A percentile compares a stretch with the other conserved stretches of the same genome.
Evolutionary conservation across 2,113 vertebrate genomes (phyloP).

Genomic region (Oncorhynchus masou): DNA sequence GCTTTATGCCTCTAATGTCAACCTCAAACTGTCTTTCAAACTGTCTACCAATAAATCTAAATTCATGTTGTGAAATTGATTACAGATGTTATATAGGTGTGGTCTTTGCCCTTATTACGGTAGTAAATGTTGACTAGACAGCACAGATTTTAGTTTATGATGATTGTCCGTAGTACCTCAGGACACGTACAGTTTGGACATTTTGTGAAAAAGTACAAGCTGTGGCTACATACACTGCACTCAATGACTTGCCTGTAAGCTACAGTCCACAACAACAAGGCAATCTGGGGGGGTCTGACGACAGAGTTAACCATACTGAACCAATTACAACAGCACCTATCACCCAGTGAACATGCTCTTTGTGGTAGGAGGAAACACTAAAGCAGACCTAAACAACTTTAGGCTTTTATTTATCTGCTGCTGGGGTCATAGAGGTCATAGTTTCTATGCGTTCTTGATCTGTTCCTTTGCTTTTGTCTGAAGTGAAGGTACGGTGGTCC

Average conservation of each 20-base stretch:
- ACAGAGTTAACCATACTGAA: neutral
- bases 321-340: conserved; percentile 2
- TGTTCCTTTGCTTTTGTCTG: neutral
- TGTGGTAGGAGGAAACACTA: neutral
- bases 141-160: neutral
- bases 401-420: no score
- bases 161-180: neutral
- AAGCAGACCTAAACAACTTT: conserved; percentile 49
- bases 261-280: neutral
- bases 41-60: neutral
- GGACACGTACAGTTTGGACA: neutral
- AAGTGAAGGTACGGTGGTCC: neutral
- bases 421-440: no score
- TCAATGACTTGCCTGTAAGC: neutral
- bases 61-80: neutral
- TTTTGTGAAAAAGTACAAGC: neutral
- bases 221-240: no score
- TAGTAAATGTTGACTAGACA: neutral
- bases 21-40: neutral
- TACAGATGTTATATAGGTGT: neutral
- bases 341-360: neutral
- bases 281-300: conserved; percentile 54
- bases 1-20: conserved; percentile 12
- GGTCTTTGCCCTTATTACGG: neutral
- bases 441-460: no score